Evolutionary conservation across 2,888 invertebrate species (phyloP).

Genomic region (Dynastes maya): DNA sequence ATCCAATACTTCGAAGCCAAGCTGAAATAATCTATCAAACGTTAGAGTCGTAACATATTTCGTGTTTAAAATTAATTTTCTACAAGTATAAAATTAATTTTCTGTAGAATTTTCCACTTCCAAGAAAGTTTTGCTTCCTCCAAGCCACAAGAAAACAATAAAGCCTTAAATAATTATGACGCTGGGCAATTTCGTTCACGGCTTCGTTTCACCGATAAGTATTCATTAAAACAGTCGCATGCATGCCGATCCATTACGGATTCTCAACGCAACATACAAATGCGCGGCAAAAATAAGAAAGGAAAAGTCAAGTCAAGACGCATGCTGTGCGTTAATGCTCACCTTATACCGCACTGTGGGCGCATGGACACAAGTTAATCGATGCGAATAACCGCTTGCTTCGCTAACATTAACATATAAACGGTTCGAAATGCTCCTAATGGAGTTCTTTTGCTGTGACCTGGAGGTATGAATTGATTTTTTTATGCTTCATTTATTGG

Average conservation of each 20-base stretch:
- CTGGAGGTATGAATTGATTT: not conserved
- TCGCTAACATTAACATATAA: slow-evolving; percentile 21
- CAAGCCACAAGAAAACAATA: not conserved
- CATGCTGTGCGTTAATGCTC: not conserved
- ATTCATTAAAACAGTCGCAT: slow-evolving; percentile 13
- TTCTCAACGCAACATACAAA: slow-evolving; percentile 1
- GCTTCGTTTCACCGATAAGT: not conserved
- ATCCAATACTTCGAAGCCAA: no score
- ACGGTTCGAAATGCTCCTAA: slow-evolving; percentile 9
- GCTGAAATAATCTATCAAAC: no score
- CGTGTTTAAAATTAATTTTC: no score
- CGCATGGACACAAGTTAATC: slow-evolving; percentile 22
- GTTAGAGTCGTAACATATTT: no score
- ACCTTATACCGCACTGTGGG: slow-evolving; percentile 1
- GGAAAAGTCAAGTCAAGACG: not conserved
- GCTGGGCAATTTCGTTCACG: not conserved
- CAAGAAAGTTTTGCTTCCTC: not conserved
- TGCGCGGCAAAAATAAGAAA: not conserved
- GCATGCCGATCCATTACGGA: slow-evolving; percentile 18
- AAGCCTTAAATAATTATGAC: not conserved
- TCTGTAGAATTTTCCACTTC: no score
- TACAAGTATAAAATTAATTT: no score
- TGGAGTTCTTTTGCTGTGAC: not conserved
- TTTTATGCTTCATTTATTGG: not conserved
- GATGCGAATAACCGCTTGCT: slow-evolving; percentile 33